Evolutionary conservation across 2,113 vertebrate genomes (phyloP), one percentile per base, ranked within the genome.

Genomic region (Australoheros scitulus): DNA sequence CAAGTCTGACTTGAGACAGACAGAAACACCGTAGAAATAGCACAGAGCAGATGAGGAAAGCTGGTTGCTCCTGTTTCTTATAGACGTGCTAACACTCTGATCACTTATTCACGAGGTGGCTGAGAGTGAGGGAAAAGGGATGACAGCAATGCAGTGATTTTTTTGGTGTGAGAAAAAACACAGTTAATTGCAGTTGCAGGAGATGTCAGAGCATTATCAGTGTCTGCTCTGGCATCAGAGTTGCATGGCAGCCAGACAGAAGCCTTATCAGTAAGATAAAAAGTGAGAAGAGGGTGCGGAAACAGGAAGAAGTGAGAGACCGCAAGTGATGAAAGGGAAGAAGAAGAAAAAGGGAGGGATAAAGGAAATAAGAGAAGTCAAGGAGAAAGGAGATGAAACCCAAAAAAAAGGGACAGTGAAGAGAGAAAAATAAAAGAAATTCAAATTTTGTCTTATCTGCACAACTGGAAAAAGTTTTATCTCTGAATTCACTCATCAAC

Each of bases 181-280:
- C 38, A 50, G 89, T 91, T 94, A 93, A 93, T 91, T 94, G 92
- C 61, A 11, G 88, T 89, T 88, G 81, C 89, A 63, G 84, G 65
- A 86, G 81, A 79, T 76, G 85, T 90, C 89, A 68, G 70, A 80
- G 47, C 70, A 80, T 92, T 92, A 92, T 93, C 88, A 76, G 89
- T 41, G 64, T 86, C 82, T 92, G 84, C 86, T 88, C 47, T 76
- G 77, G 58, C 88, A 84, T 88, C 59, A 5, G 77, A 81, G 85
- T 84, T 90, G 89, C 90, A 83, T 91, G 88, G 84, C 91, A 92
- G 87, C 82, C 38, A 61, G 89, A 89, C 82, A 80, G 78, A 83
- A 65, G 50, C 74, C 83, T 81, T 87, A 92, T 92, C 91, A 82
- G 81, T 7, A 3, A 86, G 87, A 90, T 87, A 85, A 86, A 83